phyloP scores from a whole-genome alignment of 2,888 invertebrate genomes.

The Philaethria dido region DNA sequence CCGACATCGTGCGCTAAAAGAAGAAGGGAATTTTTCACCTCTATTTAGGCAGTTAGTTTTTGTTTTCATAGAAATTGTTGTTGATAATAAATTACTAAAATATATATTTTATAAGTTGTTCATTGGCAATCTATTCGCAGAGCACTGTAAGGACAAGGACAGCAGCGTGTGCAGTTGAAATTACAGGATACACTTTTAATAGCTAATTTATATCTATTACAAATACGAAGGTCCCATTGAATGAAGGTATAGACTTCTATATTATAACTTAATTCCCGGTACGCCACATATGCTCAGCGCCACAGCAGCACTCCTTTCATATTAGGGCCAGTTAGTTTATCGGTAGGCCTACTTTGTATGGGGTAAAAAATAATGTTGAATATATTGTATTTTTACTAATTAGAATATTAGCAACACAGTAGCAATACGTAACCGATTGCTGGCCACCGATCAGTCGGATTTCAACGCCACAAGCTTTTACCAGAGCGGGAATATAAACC shows the following conservation, averaged over 20 bases:
- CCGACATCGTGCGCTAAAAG: too few species aligned
- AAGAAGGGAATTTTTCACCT: too few species aligned
- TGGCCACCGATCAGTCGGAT: too few species aligned
- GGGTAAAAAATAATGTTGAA: background rate
- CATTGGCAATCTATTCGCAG: background rate
- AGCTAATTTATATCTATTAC: background rate
- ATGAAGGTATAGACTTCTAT: constrained; percentile 11
- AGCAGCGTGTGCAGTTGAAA: background rate
- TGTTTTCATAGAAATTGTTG: too few species aligned
- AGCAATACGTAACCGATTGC: too few species aligned
- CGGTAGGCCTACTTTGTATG: constrained; percentile 8
- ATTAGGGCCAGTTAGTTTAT: constrained; percentile 8
- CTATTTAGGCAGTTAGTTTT: too few species aligned
- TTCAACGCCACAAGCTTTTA: too few species aligned
- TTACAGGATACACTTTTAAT: background rate
- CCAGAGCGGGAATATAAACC: too few species aligned
- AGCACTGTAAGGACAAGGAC: background rate
- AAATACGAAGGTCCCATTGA: constrained; percentile 23
- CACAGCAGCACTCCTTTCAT: background rate
- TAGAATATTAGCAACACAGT: background rate
- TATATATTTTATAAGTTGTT: too few species aligned
- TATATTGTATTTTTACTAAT: background rate
- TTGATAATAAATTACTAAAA: too few species aligned
- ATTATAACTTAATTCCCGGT: background rate
- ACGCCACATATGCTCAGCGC: background rate